Conservation (phyloP, 2,797 vertebrate species). For the Onychomys arenicola region DNA sequence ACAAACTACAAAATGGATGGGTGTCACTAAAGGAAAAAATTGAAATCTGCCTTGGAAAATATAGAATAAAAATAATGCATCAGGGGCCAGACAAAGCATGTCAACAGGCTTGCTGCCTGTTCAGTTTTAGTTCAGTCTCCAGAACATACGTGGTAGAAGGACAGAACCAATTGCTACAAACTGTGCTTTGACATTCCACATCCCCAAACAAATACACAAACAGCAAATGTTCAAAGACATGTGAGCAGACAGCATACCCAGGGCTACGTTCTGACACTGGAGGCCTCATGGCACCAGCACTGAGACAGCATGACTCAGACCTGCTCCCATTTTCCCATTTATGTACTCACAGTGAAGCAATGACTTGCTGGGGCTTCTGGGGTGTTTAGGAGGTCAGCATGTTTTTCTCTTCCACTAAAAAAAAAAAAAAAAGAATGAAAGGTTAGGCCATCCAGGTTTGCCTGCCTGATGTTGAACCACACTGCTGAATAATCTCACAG, state of each 20-base stretch:
- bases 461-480: neutral
- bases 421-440: constrained; percentile 26
- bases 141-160: neutral
- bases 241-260: neutral
- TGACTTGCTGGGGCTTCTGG: neutral
- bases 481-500: constrained; percentile 28
- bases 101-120: neutral
- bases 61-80: neutral
- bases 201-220: neutral
- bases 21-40: neutral
- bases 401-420: neutral
- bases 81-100: neutral
- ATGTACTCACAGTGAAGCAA: neutral
- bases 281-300: neutral
- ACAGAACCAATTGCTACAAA: neutral
- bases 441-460: neutral
- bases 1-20: neutral
- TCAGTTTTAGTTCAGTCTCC: neutral
- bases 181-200: neutral
- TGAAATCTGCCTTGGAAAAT: constrained; percentile 19
- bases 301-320: neutral
- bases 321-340: neutral
- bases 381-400: neutral
- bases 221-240: neutral
- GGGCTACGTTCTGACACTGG: neutral